These are phyloP conservation scores for Melanostoma scalare DNA, from an alignment of 2,888 invertebrate genomes.

Conservation along the genomic window DNA sequence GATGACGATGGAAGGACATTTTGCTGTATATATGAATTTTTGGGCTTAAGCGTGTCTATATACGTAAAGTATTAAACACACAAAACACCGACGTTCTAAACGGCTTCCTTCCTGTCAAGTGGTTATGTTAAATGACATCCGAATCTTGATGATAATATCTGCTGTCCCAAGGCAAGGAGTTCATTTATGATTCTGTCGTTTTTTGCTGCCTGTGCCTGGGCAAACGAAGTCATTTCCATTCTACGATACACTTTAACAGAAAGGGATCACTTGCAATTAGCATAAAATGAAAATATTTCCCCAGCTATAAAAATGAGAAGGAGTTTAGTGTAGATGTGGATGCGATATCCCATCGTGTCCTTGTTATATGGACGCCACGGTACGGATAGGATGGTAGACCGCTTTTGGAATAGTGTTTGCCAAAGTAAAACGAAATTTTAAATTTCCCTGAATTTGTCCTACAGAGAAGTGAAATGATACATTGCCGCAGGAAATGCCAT, in stretches of 20 bases:
- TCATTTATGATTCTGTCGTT: slow-evolving; percentile 12
- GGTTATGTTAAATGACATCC: slow-evolving; percentile 67
- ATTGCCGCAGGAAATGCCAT: slow-evolving; percentile 40
- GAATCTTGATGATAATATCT: slow-evolving; percentile 58
- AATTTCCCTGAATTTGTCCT: slow-evolving; percentile 40
- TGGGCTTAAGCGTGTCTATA: neutral
- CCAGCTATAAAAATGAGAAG: slow-evolving; percentile 17
- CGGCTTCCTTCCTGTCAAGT: slow-evolving; percentile 60
- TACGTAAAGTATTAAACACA: slow-evolving; percentile 12
- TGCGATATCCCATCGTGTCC: neutral
- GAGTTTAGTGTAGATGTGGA: slow-evolving; percentile 7
- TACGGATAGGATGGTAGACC: neutral
- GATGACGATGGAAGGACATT: slow-evolving; percentile 7
- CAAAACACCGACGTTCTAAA: slow-evolving; percentile 45
- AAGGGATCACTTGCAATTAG: slow-evolving; percentile 58
- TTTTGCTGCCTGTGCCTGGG: slow-evolving; percentile 2
- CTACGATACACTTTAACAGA: slow-evolving; percentile 9
- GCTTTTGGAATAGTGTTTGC: slow-evolving; percentile 49
- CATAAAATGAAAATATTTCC: slow-evolving; percentile 59
- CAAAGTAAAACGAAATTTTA: slow-evolving; percentile 46
- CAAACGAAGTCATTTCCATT: slow-evolving; percentile 1
- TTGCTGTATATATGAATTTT: slow-evolving; percentile 16
- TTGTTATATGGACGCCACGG: neutral
- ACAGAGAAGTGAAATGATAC: slow-evolving; percentile 43
- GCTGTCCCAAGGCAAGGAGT: slow-evolving; percentile 37